These are phyloP conservation scores for Helobdella robusta DNA, from an alignment of 2,888 invertebrate genomes.

Conservation along the genomic window DNA sequence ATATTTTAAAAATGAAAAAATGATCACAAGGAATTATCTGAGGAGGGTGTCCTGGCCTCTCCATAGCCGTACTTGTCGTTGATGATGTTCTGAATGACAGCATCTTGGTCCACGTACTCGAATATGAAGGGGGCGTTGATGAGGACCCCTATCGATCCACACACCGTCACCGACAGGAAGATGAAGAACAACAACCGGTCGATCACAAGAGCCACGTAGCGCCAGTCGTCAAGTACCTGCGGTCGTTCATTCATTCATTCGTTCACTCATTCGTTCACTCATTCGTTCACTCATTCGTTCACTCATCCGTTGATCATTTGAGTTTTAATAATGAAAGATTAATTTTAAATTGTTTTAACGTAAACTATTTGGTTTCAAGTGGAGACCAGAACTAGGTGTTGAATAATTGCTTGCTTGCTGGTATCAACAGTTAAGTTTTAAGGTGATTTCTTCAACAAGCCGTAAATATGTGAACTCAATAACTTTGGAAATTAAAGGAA, in stretches of 20 bases:
- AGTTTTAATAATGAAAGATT: background rate
- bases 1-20: too few relatives aligned
- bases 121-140: slow-evolving; percentile 24
- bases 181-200: slow-evolving; percentile 17
- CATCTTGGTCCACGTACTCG: slow-evolving; percentile 21
- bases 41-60: background rate
- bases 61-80: slow-evolving; percentile 16
- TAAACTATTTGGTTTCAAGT: background rate
- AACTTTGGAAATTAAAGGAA: too few relatives aligned
- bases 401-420: too few relatives aligned
- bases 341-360: background rate
- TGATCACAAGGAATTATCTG: too few relatives aligned
- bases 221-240: slow-evolving; percentile 19
- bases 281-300: background rate
- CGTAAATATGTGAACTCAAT: too few relatives aligned
- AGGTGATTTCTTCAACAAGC: too few relatives aligned
- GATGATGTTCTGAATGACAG: slow-evolving; percentile 15
- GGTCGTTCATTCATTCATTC: background rate
- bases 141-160: slow-evolving; percentile 16
- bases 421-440: too few relatives aligned
- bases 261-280: background rate
- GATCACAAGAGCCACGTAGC: slow-evolving; percentile 20
- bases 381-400: too few relatives aligned
- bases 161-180: slow-evolving; percentile 19
- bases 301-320: background rate